phyloP scores from a whole-genome alignment of 2,888 invertebrate species.

The Caenorhabditis sp. region DNA sequence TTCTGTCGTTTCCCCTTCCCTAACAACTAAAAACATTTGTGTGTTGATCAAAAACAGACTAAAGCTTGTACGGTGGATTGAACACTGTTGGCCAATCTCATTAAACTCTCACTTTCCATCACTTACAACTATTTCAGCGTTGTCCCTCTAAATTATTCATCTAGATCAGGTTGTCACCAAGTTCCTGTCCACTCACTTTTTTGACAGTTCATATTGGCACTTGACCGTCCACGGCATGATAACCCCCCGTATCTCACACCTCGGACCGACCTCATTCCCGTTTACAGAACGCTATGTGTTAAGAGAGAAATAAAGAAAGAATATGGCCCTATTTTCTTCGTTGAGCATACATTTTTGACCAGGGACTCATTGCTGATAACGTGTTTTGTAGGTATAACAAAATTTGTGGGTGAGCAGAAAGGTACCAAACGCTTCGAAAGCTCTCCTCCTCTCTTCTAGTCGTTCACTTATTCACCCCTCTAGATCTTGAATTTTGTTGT shows the following conservation, averaged over 20 bases:
- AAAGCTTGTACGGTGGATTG: neutral
- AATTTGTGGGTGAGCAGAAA: conserved; percentile 17
- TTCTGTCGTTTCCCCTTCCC: neutral
- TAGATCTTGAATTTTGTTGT: too few relatives aligned
- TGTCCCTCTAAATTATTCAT: neutral
- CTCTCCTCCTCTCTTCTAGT: neutral
- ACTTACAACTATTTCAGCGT: conserved; percentile 2
- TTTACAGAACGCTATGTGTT: conserved; percentile 1
- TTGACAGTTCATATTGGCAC: conserved; percentile 24
- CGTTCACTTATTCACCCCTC: neutral
- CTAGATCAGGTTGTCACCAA: neutral
- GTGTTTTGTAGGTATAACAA: conserved; percentile 18
- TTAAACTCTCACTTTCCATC: conserved; percentile 10
- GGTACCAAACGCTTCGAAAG: conserved; percentile 1
- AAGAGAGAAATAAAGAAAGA: conserved; percentile 2
- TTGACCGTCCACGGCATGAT: conserved; percentile 15
- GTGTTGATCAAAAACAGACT: conserved; percentile 13
- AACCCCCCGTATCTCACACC: conserved; percentile 15
- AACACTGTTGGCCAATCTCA: conserved; percentile 9
- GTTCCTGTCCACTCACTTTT: neutral
- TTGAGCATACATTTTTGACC: conserved; percentile 46
- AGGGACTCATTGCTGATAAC: conserved; percentile 52
- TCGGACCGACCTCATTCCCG: neutral
- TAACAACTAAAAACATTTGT: neutral
- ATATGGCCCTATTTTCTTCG: conserved; percentile 25